Evolutionary conservation across 2,113 vertebrate genomes (phyloP).

Genomic region (Lophotis ruficrista): DNA sequence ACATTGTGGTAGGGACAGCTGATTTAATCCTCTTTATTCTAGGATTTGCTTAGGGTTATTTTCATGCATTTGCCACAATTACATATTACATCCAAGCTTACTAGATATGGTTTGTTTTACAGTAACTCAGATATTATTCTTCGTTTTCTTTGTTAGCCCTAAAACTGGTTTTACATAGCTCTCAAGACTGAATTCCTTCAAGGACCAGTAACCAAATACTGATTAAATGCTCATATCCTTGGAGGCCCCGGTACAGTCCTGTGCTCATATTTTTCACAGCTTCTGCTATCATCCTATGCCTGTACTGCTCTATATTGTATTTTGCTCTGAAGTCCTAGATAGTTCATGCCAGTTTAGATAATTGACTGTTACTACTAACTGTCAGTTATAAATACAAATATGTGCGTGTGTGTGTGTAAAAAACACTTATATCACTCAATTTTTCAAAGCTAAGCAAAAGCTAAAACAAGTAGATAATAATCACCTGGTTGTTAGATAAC

Average conservation of each 20-base stretch:
- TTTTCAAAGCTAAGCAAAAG: neutral
- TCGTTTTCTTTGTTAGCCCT: neutral
- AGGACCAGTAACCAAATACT: neutral
- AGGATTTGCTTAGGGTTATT: neutral
- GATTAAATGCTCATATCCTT: neutral
- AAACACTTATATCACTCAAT: neutral
- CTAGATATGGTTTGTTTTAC: neutral
- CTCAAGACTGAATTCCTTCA: neutral
- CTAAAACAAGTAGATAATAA: neutral
- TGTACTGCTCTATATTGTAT: neutral
- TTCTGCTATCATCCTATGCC: neutral
- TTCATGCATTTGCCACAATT: neutral
- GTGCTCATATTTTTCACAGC: neutral
- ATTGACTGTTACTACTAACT: neutral
- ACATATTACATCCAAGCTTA: neutral
- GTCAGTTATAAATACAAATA: neutral
- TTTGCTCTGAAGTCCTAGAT: neutral
- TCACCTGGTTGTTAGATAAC: neutral
- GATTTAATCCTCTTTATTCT: neutral
- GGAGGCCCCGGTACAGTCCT: neutral
- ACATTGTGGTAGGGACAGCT: too few species aligned
- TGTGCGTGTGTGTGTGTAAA: neutral
- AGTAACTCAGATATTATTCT: neutral
- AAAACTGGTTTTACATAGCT: neutral
- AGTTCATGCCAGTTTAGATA: neutral